Percentiles rank a stretch among this genome's conserved stretches.
These are phyloP conservation scores for Pteronotus mesoamericanus DNA, from an alignment of 2,797 vertebrate genomes.

Conservation along the genomic window DNA sequence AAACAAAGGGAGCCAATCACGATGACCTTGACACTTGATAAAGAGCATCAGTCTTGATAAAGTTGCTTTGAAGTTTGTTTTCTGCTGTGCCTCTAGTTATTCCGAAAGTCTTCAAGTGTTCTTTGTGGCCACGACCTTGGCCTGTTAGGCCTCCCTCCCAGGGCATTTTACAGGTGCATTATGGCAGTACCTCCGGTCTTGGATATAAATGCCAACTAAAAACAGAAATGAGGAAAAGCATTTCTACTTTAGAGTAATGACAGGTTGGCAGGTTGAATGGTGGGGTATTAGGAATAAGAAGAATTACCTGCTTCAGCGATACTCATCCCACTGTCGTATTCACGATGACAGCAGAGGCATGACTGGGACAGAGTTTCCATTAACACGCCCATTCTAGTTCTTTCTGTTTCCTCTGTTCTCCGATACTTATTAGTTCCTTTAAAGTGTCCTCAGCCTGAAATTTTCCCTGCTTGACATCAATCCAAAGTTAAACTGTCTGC, in stretches of 20 bases:
- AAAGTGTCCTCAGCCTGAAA: conserved; percentile 36
- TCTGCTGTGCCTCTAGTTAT: background rate
- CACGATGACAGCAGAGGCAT: background rate
- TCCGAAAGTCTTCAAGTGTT: background rate
- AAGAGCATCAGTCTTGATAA: background rate
- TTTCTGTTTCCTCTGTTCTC: background rate
- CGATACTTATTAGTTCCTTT: background rate
- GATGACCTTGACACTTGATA: background rate
- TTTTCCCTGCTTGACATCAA: conserved; percentile 60
- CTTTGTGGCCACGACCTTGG: background rate
- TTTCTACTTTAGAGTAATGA: conserved; percentile 35
- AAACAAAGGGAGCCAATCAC: background rate
- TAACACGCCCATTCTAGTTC: background rate
- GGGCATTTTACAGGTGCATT: background rate
- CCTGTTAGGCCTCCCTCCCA: background rate
- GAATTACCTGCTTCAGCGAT: conserved; percentile 45
- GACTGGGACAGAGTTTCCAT: background rate
- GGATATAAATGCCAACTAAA: conserved; percentile 27
- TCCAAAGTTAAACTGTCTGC: conserved; percentile 38
- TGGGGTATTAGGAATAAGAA: conserved; percentile 37
- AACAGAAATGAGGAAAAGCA: conserved; percentile 43
- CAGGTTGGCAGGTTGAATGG: conserved; percentile 52
- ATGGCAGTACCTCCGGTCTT: background rate
- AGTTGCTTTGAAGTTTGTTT: background rate
- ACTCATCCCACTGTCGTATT: background rate